Conservation (phyloP, 2,113 vertebrate species). For the Prunella fulvescens region DNA sequence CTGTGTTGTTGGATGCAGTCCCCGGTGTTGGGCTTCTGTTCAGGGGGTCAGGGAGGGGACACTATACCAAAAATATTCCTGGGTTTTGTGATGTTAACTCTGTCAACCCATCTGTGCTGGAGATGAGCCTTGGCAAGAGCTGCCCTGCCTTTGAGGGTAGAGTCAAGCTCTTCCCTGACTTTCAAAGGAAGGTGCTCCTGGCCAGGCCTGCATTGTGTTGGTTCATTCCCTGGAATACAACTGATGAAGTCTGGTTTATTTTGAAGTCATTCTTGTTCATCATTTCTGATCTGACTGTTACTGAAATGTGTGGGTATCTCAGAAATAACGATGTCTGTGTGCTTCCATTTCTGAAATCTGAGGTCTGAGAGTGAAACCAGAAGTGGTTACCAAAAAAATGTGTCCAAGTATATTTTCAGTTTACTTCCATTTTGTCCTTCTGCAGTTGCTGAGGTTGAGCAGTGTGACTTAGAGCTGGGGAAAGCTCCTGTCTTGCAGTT, state of each 20-base stretch:
- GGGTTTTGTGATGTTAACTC: neutral
- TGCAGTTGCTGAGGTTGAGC: neutral
- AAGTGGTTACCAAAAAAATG: neutral
- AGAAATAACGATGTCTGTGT: neutral
- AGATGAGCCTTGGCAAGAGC: neutral
- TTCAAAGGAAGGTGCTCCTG: neutral
- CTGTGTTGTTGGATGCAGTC: neutral
- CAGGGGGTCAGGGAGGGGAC: neutral
- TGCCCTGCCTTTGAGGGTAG: neutral
- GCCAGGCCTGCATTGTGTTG: neutral
- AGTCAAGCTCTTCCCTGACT: neutral
- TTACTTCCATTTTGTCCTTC: neutral
- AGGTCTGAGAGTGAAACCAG: neutral
- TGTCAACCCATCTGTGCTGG: neutral
- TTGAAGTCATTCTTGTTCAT: neutral
- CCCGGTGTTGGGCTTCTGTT: neutral
- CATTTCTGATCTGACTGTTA: neutral
- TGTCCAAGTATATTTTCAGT: conserved; percentile 22
- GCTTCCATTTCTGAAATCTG: neutral
- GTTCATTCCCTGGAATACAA: neutral
- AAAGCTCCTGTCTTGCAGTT: neutral
- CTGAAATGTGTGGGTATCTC: neutral
- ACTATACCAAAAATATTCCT: neutral
- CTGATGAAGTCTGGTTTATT: neutral
- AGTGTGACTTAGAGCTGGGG: neutral